Conservation (phyloP, 1,140 invertebrate species). For the Ooceraea biroi region DNA sequence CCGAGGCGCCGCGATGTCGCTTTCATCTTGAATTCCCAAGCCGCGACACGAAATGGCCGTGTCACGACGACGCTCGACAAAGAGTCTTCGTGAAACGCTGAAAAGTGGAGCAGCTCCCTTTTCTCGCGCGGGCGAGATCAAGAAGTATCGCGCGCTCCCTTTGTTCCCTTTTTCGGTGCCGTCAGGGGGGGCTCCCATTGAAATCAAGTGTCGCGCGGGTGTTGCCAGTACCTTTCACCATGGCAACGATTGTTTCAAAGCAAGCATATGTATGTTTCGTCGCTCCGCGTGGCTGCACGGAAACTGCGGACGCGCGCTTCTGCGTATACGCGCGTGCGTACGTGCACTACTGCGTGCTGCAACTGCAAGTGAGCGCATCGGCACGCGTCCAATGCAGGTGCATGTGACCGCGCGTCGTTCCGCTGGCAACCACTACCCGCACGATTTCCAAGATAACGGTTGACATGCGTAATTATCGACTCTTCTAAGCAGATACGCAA, state of each 20-base stretch:
- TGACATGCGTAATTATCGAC: slow-evolving; percentile 82
- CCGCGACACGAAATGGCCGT: slow-evolving; percentile 24
- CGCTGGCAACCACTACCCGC: slow-evolving; percentile 81
- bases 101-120: slow-evolving; percentile 56
- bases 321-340: slow-evolving; percentile 34
- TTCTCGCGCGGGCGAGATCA: slow-evolving; percentile 55
- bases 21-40: slow-evolving; percentile 37
- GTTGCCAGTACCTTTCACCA: slow-evolving; percentile 64
- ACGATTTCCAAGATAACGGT: slow-evolving; percentile 85
- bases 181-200: background rate
- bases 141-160: slow-evolving; percentile 42
- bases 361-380: slow-evolving; percentile 50
- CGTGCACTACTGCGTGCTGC: slow-evolving; percentile 35
- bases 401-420: slow-evolving; percentile 65
- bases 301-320: slow-evolving; percentile 13
- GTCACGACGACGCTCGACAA: slow-evolving; percentile 47
- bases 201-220: slow-evolving; percentile 66
- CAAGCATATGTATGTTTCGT: slow-evolving; percentile 52
- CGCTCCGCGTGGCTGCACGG: slow-evolving; percentile 22
- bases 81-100: slow-evolving; percentile 34
- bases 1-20: slow-evolving; percentile 33
- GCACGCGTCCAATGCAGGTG: slow-evolving; percentile 79
- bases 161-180: slow-evolving; percentile 35
- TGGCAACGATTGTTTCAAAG: slow-evolving; percentile 76
- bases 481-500: slow-evolving; percentile 74